phyloP scores from a whole-genome alignment of 2,113 vertebrate species.

The Cephalopholis sonnerati region DNA sequence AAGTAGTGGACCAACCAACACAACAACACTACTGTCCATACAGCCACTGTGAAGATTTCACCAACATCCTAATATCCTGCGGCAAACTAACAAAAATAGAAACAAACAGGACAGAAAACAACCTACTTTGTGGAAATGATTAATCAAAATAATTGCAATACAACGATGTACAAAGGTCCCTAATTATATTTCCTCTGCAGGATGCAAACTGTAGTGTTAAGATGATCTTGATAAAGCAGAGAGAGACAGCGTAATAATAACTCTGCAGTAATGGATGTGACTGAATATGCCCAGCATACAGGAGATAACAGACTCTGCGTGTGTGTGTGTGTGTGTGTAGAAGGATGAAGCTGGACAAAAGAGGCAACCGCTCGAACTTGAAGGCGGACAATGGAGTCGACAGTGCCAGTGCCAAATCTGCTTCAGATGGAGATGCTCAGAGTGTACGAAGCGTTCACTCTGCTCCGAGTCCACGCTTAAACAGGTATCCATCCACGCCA shows the following conservation, averaged over 20 bases:
- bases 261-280: background rate
- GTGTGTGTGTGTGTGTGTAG: constrained; percentile 39
- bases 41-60: background rate
- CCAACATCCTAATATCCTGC: background rate
- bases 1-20: background rate
- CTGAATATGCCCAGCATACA: background rate
- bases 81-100: background rate
- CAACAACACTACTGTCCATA: background rate
- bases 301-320: constrained; percentile 3
- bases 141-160: background rate
- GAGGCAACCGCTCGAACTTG: constrained; percentile 72
- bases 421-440: constrained; percentile 81
- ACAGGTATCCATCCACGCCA: constrained; percentile 79
- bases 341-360: constrained; percentile 74
- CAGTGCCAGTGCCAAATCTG: constrained; percentile 69
- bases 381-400: constrained; percentile 83
- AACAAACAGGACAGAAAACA: background rate
- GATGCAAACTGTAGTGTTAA: background rate
- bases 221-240: constrained; percentile 19
- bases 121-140: background rate
- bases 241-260: background rate
- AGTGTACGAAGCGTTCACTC: constrained; percentile 80
- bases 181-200: constrained; percentile 11
- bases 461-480: constrained; percentile 58
- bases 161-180: background rate